Evolutionary conservation across 2,888 invertebrate genomes (phyloP), one percentile per base, ranked within the genome.

Genomic region (Thymelicus acteon): DNA sequence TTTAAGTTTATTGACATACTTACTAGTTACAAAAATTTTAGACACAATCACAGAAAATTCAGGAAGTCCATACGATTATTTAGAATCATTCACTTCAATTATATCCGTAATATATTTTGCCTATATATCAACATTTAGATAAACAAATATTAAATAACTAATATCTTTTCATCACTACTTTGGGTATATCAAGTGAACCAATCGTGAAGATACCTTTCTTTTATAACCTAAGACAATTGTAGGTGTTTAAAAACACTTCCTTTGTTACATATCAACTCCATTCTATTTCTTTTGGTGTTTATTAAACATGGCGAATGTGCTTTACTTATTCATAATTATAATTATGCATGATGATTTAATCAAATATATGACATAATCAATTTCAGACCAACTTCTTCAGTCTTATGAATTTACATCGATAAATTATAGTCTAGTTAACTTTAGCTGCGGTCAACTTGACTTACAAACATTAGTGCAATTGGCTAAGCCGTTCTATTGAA

Each of bases 181-280:
- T 60, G 8, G 12, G 3, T 24, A 54, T 40, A 52, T 31, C 12
- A 31, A 61, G 44, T 61, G 67, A 62, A 68, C 7, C 49, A 19
- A 7, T 52, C 31, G 37, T 44, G 15, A 37, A 63, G 52, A 44
- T 37, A 48, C 57, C 19, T 48, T 64, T 62, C 72, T 64, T 74
- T 75, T 74, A 76, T 75, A 70, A 58, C 69, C 47, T 72, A 61
- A 70, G 37, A 67, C 49, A 62, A 58, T 60, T 49, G 66, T 24
- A 54, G 54, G 64, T 77, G 75, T 79, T 77, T 79, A 63, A 74
- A 75, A 79, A 79, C 78, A 79, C 73, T 72, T 69, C 72, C 64
- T 72, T 72, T 75, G 74, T 76, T 75, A 75, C 48, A 48, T n/a
- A 13, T 58, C 72, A 75, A 67, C 73, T 70, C 67, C 72, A 70